These are phyloP conservation scores for Manduca sexta DNA, from an alignment of 1,140 invertebrate genomes.

Conservation along the genomic window DNA sequence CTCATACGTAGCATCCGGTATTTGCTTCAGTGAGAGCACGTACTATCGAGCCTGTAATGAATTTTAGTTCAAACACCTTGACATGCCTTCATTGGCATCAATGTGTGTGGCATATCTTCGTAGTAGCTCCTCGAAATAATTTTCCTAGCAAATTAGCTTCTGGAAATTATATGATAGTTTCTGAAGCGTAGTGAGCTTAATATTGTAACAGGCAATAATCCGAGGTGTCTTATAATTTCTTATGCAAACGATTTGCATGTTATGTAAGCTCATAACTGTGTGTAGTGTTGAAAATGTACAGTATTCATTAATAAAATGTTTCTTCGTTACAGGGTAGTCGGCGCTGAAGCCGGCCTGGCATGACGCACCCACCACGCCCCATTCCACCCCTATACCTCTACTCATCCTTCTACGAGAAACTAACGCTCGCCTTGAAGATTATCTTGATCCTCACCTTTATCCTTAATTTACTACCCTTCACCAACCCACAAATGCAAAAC, in stretches of 20 bases:
- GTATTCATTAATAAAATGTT: slow-evolving; percentile 7
- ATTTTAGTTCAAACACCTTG: no score
- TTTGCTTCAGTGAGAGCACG: no score
- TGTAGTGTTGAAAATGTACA: background rate
- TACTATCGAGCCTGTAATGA: no score
- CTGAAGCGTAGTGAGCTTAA: no score
- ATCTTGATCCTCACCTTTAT: slow-evolving; percentile 28
- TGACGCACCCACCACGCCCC: slow-evolving; percentile 41
- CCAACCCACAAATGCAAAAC: slow-evolving; percentile 41
- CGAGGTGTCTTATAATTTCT: no score
- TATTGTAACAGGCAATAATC: no score
- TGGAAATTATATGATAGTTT: no score
- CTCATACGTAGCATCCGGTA: no score
- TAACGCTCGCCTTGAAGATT: slow-evolving; percentile 19
- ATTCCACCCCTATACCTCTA: slow-evolving; percentile 33
- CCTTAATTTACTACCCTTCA: slow-evolving; percentile 31
- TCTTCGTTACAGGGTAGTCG: slow-evolving; percentile 48
- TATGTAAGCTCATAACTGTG: background rate
- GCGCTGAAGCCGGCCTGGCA: slow-evolving; percentile 56
- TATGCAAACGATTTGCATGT: background rate
- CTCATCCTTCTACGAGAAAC: slow-evolving; percentile 40
- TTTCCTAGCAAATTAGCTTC: no score
- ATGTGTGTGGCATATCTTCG: no score
- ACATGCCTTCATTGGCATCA: no score
- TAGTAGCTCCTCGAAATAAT: no score